Evolutionary conservation across 2,797 vertebrate genomes (phyloP).

Genomic region (Gymnopithys bicolor): DNA sequence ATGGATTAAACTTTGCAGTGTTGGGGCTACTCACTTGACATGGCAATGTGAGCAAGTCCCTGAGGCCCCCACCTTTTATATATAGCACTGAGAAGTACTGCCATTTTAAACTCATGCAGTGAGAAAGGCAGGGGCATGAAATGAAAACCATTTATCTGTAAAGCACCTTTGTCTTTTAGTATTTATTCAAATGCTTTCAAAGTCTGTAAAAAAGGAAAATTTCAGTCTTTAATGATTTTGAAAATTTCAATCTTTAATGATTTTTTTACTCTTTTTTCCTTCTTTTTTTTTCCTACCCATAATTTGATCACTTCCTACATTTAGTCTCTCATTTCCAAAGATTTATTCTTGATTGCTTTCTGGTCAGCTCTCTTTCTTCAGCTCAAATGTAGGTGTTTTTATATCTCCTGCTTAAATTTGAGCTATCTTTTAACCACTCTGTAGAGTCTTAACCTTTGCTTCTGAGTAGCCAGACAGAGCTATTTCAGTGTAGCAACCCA

Average conservation of each 20-base stretch:
- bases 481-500: slow-evolving; percentile 36
- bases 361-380: background rate
- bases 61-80: background rate
- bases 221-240: background rate
- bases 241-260: background rate
- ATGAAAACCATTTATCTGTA: background rate
- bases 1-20: background rate
- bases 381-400: background rate
- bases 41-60: background rate
- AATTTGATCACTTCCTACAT: background rate
- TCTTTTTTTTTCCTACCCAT: rapidly evolving
- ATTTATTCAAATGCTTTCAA: background rate
- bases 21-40: background rate
- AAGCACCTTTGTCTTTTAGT: background rate
- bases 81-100: background rate
- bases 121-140: background rate
- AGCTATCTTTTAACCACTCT: background rate
- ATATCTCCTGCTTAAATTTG: background rate
- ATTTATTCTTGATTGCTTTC: background rate
- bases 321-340: background rate
- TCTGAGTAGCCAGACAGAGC: background rate
- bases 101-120: background rate
- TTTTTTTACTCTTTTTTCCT: background rate
- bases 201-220: background rate
- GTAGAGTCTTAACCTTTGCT: background rate